Percentiles rank a stretch among this genome's conserved stretches.
phyloP scores from a whole-genome alignment of 2,113 vertebrate species.

The Microcebus jonahi region DNA sequence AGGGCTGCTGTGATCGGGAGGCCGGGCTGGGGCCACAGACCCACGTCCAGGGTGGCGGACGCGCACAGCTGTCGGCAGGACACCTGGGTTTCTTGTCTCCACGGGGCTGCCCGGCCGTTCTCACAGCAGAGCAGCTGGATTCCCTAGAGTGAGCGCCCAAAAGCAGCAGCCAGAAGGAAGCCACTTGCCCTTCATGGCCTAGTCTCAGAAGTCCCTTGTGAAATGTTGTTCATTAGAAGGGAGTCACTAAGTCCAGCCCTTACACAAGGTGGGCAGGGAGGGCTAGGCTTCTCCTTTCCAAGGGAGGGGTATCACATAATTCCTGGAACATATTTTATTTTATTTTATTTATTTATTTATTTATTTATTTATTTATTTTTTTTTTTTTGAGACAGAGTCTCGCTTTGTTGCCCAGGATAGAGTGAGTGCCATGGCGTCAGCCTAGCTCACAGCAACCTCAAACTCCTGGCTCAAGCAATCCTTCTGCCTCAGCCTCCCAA shows the following conservation, averaged over 20 bases:
- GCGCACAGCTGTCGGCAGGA: accelerated
- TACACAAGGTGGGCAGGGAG: background rate
- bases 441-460: too few relatives aligned
- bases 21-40: background rate
- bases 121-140: background rate
- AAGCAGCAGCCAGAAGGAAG: background rate
- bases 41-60: accelerated
- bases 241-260: background rate
- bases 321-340: too few relatives aligned
- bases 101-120: background rate
- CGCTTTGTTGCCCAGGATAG: too few relatives aligned
- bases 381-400: too few relatives aligned
- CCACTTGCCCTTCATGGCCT: background rate
- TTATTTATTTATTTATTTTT: too few relatives aligned
- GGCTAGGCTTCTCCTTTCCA: background rate
- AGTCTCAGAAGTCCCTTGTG: background rate
- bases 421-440: too few relatives aligned
- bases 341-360: too few relatives aligned
- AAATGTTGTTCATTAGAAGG: background rate
- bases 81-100: background rate
- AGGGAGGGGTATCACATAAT: too few relatives aligned
- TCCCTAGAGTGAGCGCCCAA: background rate
- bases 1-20: accelerated
- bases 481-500: too few relatives aligned
- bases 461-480: too few relatives aligned